Evolutionary conservation across 2,888 invertebrate species (phyloP), one percentile per base, ranked within the genome.

Genomic region (Galerucella nymphaeae): DNA sequence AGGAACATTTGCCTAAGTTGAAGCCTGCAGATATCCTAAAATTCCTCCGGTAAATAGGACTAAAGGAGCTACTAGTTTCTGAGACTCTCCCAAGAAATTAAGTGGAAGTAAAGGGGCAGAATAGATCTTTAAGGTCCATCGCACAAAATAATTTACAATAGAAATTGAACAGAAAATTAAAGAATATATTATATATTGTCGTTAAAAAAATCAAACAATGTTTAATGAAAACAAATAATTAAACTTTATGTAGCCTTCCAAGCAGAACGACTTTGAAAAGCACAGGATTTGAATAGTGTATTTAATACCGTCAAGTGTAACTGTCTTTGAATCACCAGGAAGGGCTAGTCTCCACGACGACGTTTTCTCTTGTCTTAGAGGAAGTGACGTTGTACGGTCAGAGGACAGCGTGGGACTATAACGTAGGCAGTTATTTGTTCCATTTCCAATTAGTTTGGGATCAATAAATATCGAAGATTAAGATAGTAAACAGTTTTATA

Each of bases 231-330:
- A 61, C 55, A 61, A 69, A 62, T 50, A 55, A 50, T 69, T 62
- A 48, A 48, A 14, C 48, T 48, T 30, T 14, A n/a, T 11, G 48
- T 1, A 48, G 5, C n/a, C n/a, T 74, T 78, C 80, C 65, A 68
- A 65, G 30, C 61, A 38, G 18, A 68, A 65, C 61, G 48, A 55
- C 55, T 16, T 55, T 55, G 1, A 16, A 20, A 20, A 16, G 55
- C 18, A 55, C 20, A 20, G 20, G 55, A 55, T 55, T 55, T 55
- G 20, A 20, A 9, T 8, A 20, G 18, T 20, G 58, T 58, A 58
- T 30, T 58, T 30, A 57, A n/a, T 50, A 23, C 23, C 23, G 14
- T 30, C 23, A 30, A 13, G 23, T 58, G 30, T 58, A 30, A 58
- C 58, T 58, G 58, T 58, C 30, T 58, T 58, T 58, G n/a, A 58